phyloP scores from a whole-genome alignment of 2,888 invertebrate genomes.

The Thera britannica region DNA sequence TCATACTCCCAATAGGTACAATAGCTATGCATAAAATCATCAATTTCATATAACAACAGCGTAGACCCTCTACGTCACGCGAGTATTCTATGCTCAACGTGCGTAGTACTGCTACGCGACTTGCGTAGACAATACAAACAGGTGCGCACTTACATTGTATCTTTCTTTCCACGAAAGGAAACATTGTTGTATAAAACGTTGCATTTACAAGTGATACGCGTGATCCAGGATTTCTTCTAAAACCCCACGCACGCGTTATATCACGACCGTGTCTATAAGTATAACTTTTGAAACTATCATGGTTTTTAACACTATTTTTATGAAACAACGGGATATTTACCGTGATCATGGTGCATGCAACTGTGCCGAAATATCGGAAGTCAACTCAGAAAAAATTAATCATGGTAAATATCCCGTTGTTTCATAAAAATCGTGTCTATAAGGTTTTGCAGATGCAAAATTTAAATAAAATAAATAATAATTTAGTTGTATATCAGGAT shows the following conservation, averaged over 20 bases:
- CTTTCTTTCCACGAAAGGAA: background rate
- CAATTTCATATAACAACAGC: constrained; percentile 1
- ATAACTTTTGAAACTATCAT: too few species aligned
- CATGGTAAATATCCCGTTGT: too few species aligned
- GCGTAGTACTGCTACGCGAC: constrained; percentile 11
- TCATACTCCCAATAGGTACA: background rate
- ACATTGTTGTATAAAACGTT: background rate
- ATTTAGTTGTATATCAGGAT: too few species aligned
- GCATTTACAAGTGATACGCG: background rate
- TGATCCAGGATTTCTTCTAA: background rate
- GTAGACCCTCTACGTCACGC: constrained; percentile 20
- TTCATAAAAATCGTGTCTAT: too few species aligned
- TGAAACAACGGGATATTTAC: too few species aligned
- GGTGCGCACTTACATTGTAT: background rate
- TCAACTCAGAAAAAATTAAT: too few species aligned
- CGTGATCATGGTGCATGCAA: too few species aligned
- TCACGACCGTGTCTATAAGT: too few species aligned
- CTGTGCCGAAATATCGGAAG: too few species aligned
- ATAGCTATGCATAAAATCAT: background rate
- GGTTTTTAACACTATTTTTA: too few species aligned
- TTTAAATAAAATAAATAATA: too few species aligned
- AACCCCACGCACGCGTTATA: background rate
- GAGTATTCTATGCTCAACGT: constrained; percentile 7
- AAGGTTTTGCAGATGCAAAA: too few species aligned
- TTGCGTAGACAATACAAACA: constrained; percentile 9